phyloP scores from a whole-genome alignment of 2,888 invertebrate genomes.

The Mycalesis mineus region DNA sequence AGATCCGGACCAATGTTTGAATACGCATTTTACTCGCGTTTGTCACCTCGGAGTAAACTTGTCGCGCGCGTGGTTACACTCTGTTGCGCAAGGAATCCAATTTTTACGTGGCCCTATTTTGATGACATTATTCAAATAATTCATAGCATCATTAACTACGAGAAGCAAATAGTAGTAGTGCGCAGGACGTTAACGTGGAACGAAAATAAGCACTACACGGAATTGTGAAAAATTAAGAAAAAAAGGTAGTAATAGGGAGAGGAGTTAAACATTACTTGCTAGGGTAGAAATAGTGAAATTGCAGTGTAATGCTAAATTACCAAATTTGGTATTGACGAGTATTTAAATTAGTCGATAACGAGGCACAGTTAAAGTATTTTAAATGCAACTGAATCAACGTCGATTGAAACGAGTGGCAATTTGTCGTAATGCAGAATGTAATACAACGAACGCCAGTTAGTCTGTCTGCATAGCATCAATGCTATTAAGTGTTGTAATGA shows the following conservation, averaged over 20 bases:
- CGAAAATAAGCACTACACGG: too few species aligned
- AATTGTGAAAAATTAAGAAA: too few species aligned
- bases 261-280: too few species aligned
- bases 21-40: slow-evolving; percentile 35
- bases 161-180: too few species aligned
- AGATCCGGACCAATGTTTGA: slow-evolving; percentile 20
- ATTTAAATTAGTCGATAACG: background rate
- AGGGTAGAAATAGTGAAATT: too few species aligned
- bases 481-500: slow-evolving; percentile 6
- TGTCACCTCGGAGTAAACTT: slow-evolving; percentile 22
- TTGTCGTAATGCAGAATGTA: slow-evolving; percentile 16
- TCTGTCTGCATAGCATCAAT: slow-evolving; percentile 21
- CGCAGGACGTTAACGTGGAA: too few species aligned
- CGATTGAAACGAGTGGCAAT: slow-evolving; percentile 14
- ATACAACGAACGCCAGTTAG: slow-evolving; percentile 5
- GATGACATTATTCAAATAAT: too few species aligned
- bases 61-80: slow-evolving; percentile 18
- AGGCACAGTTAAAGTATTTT: slow-evolving; percentile 31
- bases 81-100: slow-evolving; percentile 40
- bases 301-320: too few species aligned
- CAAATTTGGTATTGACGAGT: background rate
- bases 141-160: too few species aligned
- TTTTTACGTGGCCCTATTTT: too few species aligned
- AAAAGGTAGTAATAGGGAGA: too few species aligned
- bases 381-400: slow-evolving; percentile 29